Evolutionary conservation across 2,113 vertebrate species (phyloP).

Genomic region (Leptobrachium ailaonicum): DNA sequence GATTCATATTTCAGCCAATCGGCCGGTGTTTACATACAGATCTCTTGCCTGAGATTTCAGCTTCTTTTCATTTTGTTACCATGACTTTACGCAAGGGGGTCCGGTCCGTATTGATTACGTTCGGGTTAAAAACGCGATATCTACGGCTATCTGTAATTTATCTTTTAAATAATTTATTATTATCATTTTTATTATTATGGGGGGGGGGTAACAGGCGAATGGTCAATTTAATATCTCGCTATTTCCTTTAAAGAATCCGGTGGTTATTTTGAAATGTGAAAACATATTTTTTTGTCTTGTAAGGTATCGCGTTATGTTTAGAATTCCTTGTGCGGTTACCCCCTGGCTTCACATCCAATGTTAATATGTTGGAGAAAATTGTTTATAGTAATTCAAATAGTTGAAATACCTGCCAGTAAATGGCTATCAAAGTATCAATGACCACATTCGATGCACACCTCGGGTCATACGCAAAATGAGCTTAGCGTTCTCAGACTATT

Average conservation of each 20-base stretch:
- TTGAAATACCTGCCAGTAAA: slow-evolving; percentile 37
- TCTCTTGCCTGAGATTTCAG: no score
- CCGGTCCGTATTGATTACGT: slow-evolving; percentile 8
- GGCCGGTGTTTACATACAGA: no score
- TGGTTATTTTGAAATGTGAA: slow-evolving; percentile 15
- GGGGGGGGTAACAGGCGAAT: not conserved
- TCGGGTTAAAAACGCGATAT: not conserved
- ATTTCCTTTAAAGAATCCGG: slow-evolving; percentile 3
- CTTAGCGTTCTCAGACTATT: slow-evolving; percentile 48
- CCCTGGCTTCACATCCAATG: slow-evolving; percentile 1
- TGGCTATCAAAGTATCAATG: slow-evolving; percentile 49
- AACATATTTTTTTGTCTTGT: slow-evolving; percentile 5
- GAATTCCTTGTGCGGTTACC: not conserved
- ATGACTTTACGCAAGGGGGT: not conserved
- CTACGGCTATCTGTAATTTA: not conserved
- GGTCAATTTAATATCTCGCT: slow-evolving; percentile 13
- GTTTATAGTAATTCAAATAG: slow-evolving; percentile 37
- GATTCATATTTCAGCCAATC: no score
- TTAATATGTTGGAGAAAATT: slow-evolving; percentile 36
- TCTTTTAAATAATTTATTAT: no score
- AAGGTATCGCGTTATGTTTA: slow-evolving; percentile 1
- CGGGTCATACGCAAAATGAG: slow-evolving; percentile 47
- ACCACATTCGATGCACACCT: slow-evolving; percentile 49
- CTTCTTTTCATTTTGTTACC: not conserved
- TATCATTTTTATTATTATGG: no score